Base-by-base conservation (phyloP, 2,113 vertebrate species). In the Apteryx owenii region DNA sequence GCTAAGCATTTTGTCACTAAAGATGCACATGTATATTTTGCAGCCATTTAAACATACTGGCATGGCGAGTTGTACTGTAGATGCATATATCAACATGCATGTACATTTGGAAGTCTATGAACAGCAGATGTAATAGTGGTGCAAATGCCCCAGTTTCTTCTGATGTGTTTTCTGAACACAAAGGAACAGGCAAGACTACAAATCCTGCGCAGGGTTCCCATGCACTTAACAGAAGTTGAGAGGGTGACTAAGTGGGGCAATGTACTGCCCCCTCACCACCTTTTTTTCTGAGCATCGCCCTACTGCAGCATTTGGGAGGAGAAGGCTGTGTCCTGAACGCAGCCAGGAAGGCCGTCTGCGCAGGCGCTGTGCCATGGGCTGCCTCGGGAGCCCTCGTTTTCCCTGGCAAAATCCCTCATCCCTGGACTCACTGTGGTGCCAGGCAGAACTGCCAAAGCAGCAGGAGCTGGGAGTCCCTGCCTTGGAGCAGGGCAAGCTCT, bases 11-110 rank as follows among this genome's bases (percentile, higher is more conserved):
- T 22, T n/a, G 53, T 25, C 69, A 7, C 31, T 18, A 5, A 22
- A 68, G 38, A 19, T 2, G 9, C 36, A 9, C 4, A 0, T 1
- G 8, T 20, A 0, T 7, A 26, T 33, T 73, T 53, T 28, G 18
- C 0, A 73, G 76, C 46, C 33, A 4, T 17, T 10, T 6, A 48
- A 54, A 68, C 11, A 10, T 61, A 58, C 9, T 5, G 20, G 38
- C 14, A 33, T 19, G 13, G 15, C 3, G 13, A 22, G 28, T 14
- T 58, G 5, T 6, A 18, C 42, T 38, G 2, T 2, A n/a, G 14
- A 2, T 2, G 9, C 9, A 18, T 8, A 19, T 31, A 42, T 19
- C 29, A 40, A 66, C 0, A 9, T 6, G 42, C 25, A 7, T 20
- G 2, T 7, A 10, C 33, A 10, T 17, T 31, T 53, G 44, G 36